A percentile compares a stretch with the other conserved stretches of the same genome.
phyloP scores from a whole-genome alignment of 2,888 invertebrate species.

The Zygaena filipendulae region DNA sequence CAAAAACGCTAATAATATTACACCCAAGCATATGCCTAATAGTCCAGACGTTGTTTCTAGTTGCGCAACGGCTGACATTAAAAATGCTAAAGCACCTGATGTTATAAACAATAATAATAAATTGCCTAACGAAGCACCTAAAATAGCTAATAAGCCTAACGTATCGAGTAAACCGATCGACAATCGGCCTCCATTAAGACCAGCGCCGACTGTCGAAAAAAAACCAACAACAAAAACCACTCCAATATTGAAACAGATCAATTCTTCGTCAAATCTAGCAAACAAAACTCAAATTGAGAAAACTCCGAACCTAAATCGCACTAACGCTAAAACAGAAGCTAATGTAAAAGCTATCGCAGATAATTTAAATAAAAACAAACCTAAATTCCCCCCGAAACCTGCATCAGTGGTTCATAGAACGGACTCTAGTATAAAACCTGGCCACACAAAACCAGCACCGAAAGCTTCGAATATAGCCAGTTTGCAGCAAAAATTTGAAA shows the following conservation, averaged over 20 bases:
- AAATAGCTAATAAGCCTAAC: conserved; percentile 50
- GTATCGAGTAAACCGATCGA: conserved; percentile 48
- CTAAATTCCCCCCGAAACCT: conserved; percentile 57
- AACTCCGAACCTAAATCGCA: conserved; percentile 34
- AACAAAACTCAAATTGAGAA: conserved; percentile 34
- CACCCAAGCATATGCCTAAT: conserved; percentile 51
- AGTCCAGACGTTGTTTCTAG: conserved; percentile 81
- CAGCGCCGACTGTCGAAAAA: conserved; percentile 45
- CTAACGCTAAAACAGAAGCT: conserved; percentile 46
- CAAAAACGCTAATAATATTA: conserved; percentile 31
- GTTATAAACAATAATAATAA: conserved; percentile 68
- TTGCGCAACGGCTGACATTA: conserved; percentile 66
- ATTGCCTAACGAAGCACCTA: conserved; percentile 46
- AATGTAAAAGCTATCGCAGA: conserved; percentile 57
- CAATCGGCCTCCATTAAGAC: conserved; percentile 45
- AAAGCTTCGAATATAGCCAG: conserved; percentile 79
- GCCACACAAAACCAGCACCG: conserved; percentile 56
- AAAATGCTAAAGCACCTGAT: conserved; percentile 70
- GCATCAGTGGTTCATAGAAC: conserved; percentile 33
- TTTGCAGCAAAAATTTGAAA: conserved; percentile 83
- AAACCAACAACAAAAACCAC: conserved; percentile 37
- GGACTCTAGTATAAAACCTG: conserved; percentile 38
- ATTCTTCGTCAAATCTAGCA: conserved; percentile 26
- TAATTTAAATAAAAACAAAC: conserved; percentile 56
- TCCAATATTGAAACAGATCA: conserved; percentile 36